A percentile compares a stretch with the other conserved stretches of the same genome.
Evolutionary conservation across 64 coral and sea anemone genomes (phyloP).

Genomic region (Cladopsammia gracilis): DNA sequence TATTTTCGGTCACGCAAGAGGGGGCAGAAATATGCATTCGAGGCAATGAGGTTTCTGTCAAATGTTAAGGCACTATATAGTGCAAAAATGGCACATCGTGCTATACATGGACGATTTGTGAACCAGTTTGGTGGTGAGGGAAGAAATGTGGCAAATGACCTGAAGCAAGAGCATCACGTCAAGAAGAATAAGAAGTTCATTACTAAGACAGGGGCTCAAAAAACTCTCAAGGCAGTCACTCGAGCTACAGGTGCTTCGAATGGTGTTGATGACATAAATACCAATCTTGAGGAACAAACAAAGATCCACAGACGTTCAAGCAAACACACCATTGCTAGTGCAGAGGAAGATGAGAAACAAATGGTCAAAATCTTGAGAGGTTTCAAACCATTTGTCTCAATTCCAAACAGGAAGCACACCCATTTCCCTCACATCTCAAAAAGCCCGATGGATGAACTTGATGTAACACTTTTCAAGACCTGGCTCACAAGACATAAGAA

Average conservation of each 20-base stretch:
- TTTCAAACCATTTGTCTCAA: not conserved
- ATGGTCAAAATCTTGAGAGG: not conserved
- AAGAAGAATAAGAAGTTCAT: constrained; percentile 36
- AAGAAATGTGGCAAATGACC: constrained; percentile 67
- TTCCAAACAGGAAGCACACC: not conserved
- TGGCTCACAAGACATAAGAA: constrained; percentile 1
- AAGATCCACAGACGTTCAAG: not conserved
- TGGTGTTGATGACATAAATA: not conserved
- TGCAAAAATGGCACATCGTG: no score
- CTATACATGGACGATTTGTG: no score
- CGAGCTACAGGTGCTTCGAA: constrained; percentile 8
- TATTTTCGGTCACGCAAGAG: constrained; percentile 73
- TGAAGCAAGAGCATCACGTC: constrained; percentile 62
- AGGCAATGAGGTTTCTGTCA: no score
- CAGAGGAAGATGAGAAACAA: not conserved
- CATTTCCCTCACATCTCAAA: constrained; percentile 5
- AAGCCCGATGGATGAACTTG: not conserved
- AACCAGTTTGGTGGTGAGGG: no score
- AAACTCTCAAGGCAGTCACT: constrained; percentile 22
- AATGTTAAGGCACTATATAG: no score
- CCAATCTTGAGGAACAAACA: not conserved
- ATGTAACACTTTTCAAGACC: not conserved
- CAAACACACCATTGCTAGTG: not conserved
- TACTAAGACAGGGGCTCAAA: constrained; percentile 19
- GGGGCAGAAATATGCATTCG: no score